These are phyloP conservation scores for Myiothlypis coronata DNA, from an alignment of 2,797 vertebrate species.

Conservation along the genomic window DNA sequence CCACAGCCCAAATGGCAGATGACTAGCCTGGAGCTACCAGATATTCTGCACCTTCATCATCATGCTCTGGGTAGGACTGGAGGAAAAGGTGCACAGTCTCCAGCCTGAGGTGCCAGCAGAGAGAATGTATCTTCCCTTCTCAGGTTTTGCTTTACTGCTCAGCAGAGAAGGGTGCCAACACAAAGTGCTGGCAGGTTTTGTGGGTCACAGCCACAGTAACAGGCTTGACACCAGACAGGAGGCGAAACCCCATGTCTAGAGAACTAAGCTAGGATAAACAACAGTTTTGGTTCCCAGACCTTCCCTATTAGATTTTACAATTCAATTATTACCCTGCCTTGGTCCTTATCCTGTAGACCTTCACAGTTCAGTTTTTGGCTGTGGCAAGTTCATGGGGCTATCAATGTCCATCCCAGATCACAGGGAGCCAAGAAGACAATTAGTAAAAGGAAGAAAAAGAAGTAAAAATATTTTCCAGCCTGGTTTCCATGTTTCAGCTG, in stretches of 20 bases:
- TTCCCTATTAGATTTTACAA: neutral
- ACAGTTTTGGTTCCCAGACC: neutral
- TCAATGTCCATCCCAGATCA: neutral
- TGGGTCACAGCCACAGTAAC: neutral
- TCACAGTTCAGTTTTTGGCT: neutral
- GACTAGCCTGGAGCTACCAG: neutral
- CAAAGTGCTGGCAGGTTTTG: neutral
- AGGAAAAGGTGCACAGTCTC: neutral
- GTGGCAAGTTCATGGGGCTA: neutral
- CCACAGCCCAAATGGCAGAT: neutral
- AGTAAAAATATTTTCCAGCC: neutral
- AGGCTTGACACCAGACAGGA: neutral
- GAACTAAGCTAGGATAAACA: neutral
- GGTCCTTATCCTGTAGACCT: neutral
- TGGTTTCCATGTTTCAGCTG: neutral
- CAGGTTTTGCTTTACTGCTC: neutral
- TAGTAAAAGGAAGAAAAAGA: neutral
- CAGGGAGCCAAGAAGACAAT: neutral
- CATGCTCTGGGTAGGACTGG: neutral
- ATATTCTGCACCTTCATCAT: neutral
- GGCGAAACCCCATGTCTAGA: neutral
- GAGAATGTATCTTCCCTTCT: neutral
- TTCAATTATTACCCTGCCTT: neutral
- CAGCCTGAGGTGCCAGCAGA: neutral
- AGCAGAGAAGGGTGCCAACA: neutral